Percentiles rank a stretch among this genome's conserved stretches.
These are phyloP conservation scores for Sceloporus tristichus DNA, from an alignment of 2,113 vertebrate species.

Conservation along the genomic window DNA sequence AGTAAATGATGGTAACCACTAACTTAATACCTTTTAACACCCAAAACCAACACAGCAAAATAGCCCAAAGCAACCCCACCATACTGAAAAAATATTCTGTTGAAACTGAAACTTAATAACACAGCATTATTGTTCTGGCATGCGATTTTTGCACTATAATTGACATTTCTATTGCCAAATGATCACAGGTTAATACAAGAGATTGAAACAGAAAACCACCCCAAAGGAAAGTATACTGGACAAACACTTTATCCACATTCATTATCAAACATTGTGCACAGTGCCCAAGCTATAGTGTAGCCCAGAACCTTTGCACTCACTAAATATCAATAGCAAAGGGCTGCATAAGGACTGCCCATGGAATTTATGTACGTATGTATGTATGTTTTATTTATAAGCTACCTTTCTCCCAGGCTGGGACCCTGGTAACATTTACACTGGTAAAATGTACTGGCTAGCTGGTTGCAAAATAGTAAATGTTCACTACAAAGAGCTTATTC, in stretches of 20 bases:
- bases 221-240: background rate
- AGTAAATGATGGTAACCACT: slow-evolving; percentile 25
- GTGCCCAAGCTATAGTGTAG: background rate
- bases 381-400: too few species aligned
- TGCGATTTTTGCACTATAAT: background rate
- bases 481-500: background rate
- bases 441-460: background rate
- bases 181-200: background rate
- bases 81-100: slow-evolving; percentile 1
- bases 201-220: background rate
- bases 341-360: background rate
- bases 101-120: background rate
- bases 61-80: background rate
- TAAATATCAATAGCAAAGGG: background rate
- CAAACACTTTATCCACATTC: background rate
- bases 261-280: background rate
- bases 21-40: slow-evolving; percentile 15
- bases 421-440: background rate
- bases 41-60: slow-evolving; percentile 2
- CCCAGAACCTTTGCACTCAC: background rate
- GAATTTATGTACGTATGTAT: background rate
- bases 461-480: background rate
- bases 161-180: background rate
- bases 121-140: background rate
- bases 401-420: too few species aligned